Evolutionary conservation across 2,797 vertebrate species (phyloP), one percentile per base, ranked within the genome.

Genomic region (Anguilla megastoma): DNA sequence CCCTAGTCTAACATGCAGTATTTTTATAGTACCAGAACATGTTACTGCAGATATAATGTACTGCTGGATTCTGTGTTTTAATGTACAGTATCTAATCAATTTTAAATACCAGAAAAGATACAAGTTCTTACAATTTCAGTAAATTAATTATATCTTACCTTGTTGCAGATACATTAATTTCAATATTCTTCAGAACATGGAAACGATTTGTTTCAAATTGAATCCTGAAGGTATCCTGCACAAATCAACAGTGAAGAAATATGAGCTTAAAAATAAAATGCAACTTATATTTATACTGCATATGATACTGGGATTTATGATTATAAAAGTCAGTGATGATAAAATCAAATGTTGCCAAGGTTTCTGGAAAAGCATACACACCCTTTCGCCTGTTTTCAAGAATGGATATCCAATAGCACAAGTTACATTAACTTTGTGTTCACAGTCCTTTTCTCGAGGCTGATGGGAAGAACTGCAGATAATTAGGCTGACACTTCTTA

Each of bases 361-460:
- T 1, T 5, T 66, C n/a, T 33, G 18, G 14, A 54, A 36, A 14
- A 41, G 85, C 50, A 3, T 80, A 50, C 93, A 94, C 94, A 99
- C 98, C 97, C 92, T 92, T 52, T 93, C 92, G 33, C 92, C 93
- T 87, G 88, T 92, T 92, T 94, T 97, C 88, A 99, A 93, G 93
- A 99, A 99, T 2, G 98, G 98, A 90, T 99, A 99, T 89, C 98
- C 97, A 63, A 99, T 97, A 86, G 96, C 97, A 90, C 97, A 99
- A 50, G 97, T 96, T 92, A 98, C 92, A 88, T 94, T 97, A 4
- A 93, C 96, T 86, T 96, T 96, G 24, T 95, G 94, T 89, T 96
- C 95, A 94, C 96, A 98, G 0, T 93, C 95, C 92, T 95, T 98
- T 24, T 95, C 95, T 88, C 97, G 97, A 36, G 94, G 96, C 98